Evolutionary conservation across 2,888 invertebrate species (phyloP).

Genomic region (Aleiodes leptofemur): DNA sequence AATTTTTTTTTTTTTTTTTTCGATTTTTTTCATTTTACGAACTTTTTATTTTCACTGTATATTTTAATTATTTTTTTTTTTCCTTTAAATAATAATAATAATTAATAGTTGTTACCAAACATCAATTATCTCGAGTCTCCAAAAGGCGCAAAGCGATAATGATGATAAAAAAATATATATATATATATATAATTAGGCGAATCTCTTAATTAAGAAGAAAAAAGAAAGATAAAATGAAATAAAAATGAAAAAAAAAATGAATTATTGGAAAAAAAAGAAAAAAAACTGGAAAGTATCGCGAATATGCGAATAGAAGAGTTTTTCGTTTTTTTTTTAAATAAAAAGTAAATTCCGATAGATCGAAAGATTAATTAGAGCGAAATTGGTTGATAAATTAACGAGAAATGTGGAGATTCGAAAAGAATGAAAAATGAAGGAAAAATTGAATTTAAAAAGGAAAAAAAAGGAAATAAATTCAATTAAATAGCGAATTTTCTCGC

Average conservation of each 20-base stretch:
- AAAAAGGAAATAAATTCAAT: slow-evolving; percentile 29
- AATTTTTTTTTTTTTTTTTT: slow-evolving; percentile 9
- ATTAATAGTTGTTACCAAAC: neutral
- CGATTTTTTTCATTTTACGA: neutral
- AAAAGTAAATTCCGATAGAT: too few relatives aligned
- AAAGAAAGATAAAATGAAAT: slow-evolving; percentile 12
- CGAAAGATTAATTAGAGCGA: neutral
- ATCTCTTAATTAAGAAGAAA: slow-evolving; percentile 39
- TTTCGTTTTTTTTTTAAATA: too few relatives aligned
- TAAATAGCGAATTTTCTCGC: neutral
- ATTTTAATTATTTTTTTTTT: neutral
- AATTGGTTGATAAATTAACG: neutral
- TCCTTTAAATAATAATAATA: neutral
- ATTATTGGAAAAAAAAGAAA: too few relatives aligned
- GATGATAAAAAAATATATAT: neutral
- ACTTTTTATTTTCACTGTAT: neutral
- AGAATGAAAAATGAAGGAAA: neutral
- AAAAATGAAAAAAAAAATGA: neutral
- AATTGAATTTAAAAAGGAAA: slow-evolving; percentile 3
- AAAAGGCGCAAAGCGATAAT: slow-evolving; percentile 27
- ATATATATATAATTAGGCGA: slow-evolving; percentile 17
- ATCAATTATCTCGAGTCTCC: slow-evolving; percentile 40
- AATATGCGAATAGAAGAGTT: too few relatives aligned
- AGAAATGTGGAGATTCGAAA: neutral
- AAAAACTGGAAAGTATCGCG: too few relatives aligned